Conservation (phyloP, 2,888 invertebrate species). For the Pheosia tremula region DNA sequence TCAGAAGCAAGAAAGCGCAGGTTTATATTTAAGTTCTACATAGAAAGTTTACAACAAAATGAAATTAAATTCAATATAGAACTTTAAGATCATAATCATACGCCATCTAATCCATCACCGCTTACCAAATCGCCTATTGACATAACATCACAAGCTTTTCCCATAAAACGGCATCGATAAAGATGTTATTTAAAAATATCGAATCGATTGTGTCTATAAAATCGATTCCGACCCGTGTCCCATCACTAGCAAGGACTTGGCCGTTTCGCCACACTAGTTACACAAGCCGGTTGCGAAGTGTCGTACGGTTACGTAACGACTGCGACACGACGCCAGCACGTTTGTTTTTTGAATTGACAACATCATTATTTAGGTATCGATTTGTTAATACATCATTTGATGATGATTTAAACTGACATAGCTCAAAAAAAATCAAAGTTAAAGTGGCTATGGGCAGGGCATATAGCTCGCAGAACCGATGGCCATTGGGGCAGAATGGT, state of each 20-base stretch:
- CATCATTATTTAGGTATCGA: background rate
- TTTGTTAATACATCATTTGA: background rate
- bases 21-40: no score
- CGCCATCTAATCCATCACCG: background rate
- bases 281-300: constrained; percentile 7
- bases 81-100: background rate
- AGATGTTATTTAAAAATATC: background rate
- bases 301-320: constrained; percentile 5
- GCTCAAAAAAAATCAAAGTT: no score
- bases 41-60: no score
- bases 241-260: constrained; percentile 6
- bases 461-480: no score
- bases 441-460: no score
- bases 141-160: background rate
- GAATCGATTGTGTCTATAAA: constrained; percentile 2
- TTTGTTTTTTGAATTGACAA: background rate
- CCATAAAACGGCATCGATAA: background rate
- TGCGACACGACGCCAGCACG: constrained; percentile 2
- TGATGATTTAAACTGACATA: no score
- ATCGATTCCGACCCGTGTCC: constrained; percentile 3
- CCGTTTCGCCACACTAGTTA: constrained; percentile 9
- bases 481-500: no score
- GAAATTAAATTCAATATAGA: no score
- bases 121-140: background rate
- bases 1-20: background rate